Percentiles rank a stretch among this genome's conserved stretches.
Evolutionary conservation across 2,888 invertebrate species (phyloP).

Genomic region (Pyrocoelia pectoralis): DNA sequence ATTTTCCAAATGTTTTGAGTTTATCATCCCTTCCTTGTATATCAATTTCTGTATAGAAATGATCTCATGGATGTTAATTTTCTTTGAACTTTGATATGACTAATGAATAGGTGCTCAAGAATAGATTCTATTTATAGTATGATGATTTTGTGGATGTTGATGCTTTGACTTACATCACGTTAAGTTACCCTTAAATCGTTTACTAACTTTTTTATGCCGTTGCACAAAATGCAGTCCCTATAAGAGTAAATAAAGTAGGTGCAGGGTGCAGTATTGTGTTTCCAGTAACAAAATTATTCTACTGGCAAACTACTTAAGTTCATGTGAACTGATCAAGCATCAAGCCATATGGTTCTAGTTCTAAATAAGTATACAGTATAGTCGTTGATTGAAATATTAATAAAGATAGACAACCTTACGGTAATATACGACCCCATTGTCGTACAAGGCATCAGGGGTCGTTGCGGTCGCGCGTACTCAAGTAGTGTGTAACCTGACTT

Average conservation of each 20-base stretch:
- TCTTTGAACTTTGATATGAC: slow-evolving; percentile 17
- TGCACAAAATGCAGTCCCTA: no score
- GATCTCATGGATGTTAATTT: slow-evolving; percentile 12
- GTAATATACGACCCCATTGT: no score
- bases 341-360: neutral
- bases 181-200: neutral
- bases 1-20: no score
- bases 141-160: slow-evolving; percentile 15
- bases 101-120: slow-evolving; percentile 20
- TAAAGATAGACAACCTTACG: no score
- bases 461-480: no score
- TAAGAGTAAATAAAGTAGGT: no score
- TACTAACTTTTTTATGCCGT: no score
- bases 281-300: slow-evolving; percentile 14
- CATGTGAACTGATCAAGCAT: slow-evolving; percentile 9
- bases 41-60: neutral
- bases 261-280: no score
- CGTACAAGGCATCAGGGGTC: no score
- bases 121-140: slow-evolving; percentile 28
- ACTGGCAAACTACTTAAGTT: slow-evolving; percentile 25
- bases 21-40: no score
- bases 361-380: neutral
- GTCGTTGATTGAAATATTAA: no score
- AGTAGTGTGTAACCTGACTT: no score
- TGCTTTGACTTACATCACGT: neutral